These are phyloP conservation scores for Cydia strobilella DNA, from an alignment of 1,140 invertebrate species.

Conservation along the genomic window DNA sequence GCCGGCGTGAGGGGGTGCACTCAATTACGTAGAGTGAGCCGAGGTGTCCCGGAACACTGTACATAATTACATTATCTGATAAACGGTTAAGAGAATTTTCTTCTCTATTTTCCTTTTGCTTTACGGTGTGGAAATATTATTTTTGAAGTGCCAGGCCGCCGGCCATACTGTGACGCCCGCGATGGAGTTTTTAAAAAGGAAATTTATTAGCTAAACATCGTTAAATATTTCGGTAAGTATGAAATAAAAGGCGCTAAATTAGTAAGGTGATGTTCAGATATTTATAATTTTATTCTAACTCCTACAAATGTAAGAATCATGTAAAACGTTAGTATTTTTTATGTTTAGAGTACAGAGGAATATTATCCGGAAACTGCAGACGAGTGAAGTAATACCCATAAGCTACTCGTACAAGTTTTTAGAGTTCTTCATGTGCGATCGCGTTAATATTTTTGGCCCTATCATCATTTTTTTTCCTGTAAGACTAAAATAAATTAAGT, in stretches of 20 bases:
- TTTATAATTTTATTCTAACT: background rate
- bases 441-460: no score
- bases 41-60: constrained; percentile 73
- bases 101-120: constrained; percentile 8
- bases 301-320: no score
- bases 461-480: no score
- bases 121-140: constrained; percentile 7
- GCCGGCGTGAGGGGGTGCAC: constrained; percentile 64
- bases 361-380: no score
- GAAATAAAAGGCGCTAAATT: background rate
- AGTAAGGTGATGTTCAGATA: background rate
- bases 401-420: no score
- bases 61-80: constrained; percentile 79
- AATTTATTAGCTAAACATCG: constrained; percentile 8
- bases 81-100: constrained; percentile 53
- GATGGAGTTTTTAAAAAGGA: background rate
- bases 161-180: background rate
- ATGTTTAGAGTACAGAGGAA: no score
- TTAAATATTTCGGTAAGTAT: background rate
- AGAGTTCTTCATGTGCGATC: no score
- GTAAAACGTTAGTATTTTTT: no score
- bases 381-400: no score
- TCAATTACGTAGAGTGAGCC: constrained; percentile 74
- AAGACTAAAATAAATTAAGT: no score
- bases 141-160: background rate